Percentiles rank a stretch among this genome's conserved stretches.
phyloP scores from a whole-genome alignment of 2,113 vertebrate species.

The Pardalotus punctatus region DNA sequence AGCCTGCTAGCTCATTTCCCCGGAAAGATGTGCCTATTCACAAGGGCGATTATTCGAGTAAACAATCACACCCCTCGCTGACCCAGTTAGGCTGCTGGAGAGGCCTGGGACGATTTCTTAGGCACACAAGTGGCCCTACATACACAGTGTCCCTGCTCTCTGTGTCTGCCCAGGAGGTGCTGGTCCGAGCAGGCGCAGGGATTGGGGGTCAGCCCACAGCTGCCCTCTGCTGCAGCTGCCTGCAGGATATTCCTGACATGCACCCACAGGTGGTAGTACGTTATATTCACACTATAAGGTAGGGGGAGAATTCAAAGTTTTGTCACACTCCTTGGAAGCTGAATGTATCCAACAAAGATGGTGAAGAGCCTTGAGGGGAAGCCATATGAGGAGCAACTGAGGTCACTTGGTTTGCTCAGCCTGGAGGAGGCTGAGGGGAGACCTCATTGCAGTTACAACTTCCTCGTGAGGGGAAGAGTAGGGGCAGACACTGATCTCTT shows the following conservation, averaged over 20 bases:
- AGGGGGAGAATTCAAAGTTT: neutral
- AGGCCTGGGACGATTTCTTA: neutral
- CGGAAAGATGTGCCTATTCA: neutral
- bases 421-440: neutral
- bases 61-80: slow-evolving; percentile 5
- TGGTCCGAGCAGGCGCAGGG: fast-evolving
- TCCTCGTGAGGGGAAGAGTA: neutral
- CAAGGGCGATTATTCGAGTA: neutral
- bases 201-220: neutral
- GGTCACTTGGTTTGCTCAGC: neutral
- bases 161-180: neutral
- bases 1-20: neutral
- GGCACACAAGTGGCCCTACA: fast-evolving
- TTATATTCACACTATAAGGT: neutral
- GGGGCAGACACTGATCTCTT: neutral
- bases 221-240: neutral
- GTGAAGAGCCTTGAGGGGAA: neutral
- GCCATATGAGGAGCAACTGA: fast-evolving
- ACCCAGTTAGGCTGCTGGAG: neutral
- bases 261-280: neutral
- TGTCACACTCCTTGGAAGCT: neutral
- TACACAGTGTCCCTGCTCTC: neutral
- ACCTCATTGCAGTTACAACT: neutral
- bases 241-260: neutral
- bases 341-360: neutral